Evolutionary conservation across 1,140 invertebrate genomes (phyloP), one percentile per base, ranked within the genome.

Genomic region (Laupala kohalensis): DNA sequence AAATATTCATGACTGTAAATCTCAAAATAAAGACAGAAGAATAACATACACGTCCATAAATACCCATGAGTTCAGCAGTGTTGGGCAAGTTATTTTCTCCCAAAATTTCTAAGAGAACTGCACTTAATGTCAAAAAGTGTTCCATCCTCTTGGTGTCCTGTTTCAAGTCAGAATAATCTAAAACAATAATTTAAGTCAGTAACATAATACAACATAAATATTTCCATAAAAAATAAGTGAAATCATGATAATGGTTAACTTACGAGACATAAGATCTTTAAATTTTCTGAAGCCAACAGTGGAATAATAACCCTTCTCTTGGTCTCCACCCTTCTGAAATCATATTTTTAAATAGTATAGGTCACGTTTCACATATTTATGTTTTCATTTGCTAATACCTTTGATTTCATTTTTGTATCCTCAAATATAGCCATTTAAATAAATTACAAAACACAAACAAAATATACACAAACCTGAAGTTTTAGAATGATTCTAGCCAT

Each of bases 211-310:
- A 69, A 25, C 25, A 62, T 23, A 69, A 64, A 2, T 29, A 74
- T 28, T 64, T 63, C 19, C 27, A 71, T 74, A 71, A 25, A 64
- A 64, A 19, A 13, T 65, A 67, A 37, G 25, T 30, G 3, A 67
- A 25, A 1, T 23, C 70, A n/a, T n/a, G n/a, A n/a, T n/a, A 26
- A 37, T n/a, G 62, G n/a, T 26, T 25, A 64, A 85, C 88, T 87
- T 83, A 94, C 92, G 92, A 26, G 92, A 92, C 90, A 94, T 92
- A 5, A 94, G 79, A 81, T 94, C 90, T 74, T 89, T 88, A 80
- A 92, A 94, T 79, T 86, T 87, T 74, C 92, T 82, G 73, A 85
- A 92, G 12, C 84, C 86, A 25, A 84, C 88, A 37, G 85, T 80
- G 4, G 85, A 83, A 75, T 92, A 92, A 77, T 87, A 91, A 15